Evolutionary conservation across 2,113 vertebrate genomes (phyloP).

Genomic region (Miniopterus natalensis): DNA sequence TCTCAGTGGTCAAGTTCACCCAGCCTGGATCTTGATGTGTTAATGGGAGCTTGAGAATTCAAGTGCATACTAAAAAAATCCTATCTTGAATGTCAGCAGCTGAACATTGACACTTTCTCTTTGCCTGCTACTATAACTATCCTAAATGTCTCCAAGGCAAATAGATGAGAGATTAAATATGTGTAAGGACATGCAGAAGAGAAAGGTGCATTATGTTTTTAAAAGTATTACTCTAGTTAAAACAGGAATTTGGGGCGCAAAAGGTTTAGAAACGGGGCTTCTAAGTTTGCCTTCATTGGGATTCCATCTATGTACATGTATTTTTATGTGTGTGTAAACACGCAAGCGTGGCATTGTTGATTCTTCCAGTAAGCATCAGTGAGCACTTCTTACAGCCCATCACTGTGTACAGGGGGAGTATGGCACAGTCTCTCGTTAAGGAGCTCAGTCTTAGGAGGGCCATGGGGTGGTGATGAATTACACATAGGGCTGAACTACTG

Average conservation of each 20-base stretch:
- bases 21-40: conserved; percentile 40
- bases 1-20: neutral
- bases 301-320: neutral
- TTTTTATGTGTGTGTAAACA: neutral
- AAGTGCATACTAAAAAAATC: conserved; percentile 43
- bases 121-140: conserved; percentile 50
- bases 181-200: conserved; percentile 36
- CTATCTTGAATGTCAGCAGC: neutral
- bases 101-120: conserved; percentile 51
- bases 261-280: conserved; percentile 40
- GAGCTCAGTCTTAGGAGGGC: neutral
- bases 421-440: neutral
- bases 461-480: neutral
- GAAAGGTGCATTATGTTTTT: conserved; percentile 43
- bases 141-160: conserved; percentile 61
- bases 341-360: neutral
- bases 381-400: neutral
- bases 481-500: neutral
- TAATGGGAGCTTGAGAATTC: conserved; percentile 53
- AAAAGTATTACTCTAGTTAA: conserved; percentile 10
- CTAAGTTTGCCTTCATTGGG: neutral
- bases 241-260: neutral
- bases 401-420: neutral
- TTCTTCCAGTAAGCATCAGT: neutral
- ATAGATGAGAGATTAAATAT: conserved; percentile 47